These are phyloP conservation scores for Hypomecis atomaria DNA, from an alignment of 2,888 invertebrate species.

Conservation along the genomic window DNA sequence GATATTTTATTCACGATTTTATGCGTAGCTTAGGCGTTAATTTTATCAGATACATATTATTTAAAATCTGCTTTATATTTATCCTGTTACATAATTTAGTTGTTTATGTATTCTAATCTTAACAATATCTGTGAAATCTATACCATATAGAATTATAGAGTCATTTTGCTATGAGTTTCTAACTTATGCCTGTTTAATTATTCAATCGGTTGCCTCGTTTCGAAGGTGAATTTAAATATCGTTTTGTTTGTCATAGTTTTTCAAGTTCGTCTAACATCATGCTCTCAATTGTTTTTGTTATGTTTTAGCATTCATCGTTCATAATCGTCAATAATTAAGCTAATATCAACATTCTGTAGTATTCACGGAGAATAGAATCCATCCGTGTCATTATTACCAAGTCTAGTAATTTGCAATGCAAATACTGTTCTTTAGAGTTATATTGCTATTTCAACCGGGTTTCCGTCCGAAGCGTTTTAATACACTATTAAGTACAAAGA, in stretches of 20 bases:
- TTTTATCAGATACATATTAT: background rate
- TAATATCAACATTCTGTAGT: constrained; percentile 28
- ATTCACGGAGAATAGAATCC: constrained; percentile 22
- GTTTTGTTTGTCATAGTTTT: constrained; percentile 7
- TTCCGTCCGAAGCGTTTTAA: constrained; percentile 40
- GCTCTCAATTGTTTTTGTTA: constrained; percentile 15
- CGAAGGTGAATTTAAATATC: constrained; percentile 4
- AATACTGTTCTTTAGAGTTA: constrained; percentile 35
- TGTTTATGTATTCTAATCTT: no score
- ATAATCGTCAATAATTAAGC: constrained; percentile 18
- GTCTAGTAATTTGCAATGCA: constrained; percentile 39
- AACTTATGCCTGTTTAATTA: background rate
- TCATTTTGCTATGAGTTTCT: background rate
- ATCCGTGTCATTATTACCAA: constrained; percentile 31
- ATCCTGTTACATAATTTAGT: background rate
- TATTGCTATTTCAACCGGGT: constrained; percentile 34
- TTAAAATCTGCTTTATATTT: background rate
- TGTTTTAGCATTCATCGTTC: constrained; percentile 6
- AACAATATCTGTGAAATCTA: background rate
- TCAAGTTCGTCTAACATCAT: constrained; percentile 4
- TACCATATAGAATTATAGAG: background rate
- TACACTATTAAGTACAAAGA: constrained; percentile 43
- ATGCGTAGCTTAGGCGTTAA: background rate
- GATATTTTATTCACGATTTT: no score
- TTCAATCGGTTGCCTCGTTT: constrained; percentile 1